Percentiles rank a stretch among this genome's conserved stretches.
phyloP scores from a whole-genome alignment of 2,113 vertebrate genomes.

The Sapayoa aenigma region DNA sequence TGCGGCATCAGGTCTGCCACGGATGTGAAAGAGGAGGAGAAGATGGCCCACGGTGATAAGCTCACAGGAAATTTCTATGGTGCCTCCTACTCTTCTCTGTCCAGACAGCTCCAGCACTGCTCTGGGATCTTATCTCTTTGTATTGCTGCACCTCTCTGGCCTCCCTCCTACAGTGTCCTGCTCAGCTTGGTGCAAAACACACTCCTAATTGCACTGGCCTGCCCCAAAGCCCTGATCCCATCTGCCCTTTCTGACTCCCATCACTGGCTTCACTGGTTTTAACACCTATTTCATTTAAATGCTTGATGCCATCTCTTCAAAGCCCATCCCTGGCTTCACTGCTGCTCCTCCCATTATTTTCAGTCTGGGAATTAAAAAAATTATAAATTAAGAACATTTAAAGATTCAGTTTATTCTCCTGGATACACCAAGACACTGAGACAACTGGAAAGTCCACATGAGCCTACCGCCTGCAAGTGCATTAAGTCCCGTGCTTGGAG shows the following conservation, averaged over 20 bases:
- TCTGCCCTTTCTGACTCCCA: background rate
- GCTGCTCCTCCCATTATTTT: background rate
- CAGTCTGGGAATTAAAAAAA: background rate
- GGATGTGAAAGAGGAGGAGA: constrained; percentile 56
- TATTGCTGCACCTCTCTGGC: constrained; percentile 35
- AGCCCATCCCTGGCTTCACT: background rate
- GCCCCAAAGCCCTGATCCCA: constrained; percentile 54
- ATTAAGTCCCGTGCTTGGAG: background rate
- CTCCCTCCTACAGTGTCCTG: constrained; percentile 46
- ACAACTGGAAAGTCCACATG: background rate
- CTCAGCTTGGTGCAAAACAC: constrained; percentile 35
- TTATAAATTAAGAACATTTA: background rate
- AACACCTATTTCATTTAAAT: background rate
- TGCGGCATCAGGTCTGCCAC: background rate
- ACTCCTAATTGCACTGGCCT: constrained; percentile 37
- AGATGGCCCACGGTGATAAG: constrained; percentile 51
- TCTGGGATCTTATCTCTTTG: constrained; percentile 41
- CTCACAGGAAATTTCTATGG: constrained; percentile 48
- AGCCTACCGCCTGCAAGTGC: background rate
- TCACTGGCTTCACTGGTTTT: constrained; percentile 44
- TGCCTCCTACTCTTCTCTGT: constrained; percentile 51
- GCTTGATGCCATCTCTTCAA: background rate
- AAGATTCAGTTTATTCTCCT: background rate
- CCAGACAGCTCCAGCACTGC: constrained; percentile 44
- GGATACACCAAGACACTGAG: background rate